Conservation (phyloP, 2,797 vertebrate genomes). For the Halcyon smyrnensis region DNA sequence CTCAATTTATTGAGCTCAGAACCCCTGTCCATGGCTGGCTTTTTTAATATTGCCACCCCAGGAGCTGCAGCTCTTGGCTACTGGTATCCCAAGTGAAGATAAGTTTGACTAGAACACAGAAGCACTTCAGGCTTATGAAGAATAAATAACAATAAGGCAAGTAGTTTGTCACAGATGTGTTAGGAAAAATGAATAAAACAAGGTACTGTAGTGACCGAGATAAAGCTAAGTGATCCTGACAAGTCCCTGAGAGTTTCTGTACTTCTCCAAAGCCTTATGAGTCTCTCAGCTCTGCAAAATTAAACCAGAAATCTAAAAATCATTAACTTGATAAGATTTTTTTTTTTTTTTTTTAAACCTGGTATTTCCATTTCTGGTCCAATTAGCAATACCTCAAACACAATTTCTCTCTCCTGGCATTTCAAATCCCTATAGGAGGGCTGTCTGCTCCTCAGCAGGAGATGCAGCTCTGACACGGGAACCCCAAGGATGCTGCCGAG, state of each 20-base stretch:
- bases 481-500: background rate
- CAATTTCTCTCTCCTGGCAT: background rate
- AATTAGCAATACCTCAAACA: background rate
- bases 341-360: background rate
- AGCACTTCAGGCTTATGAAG: background rate
- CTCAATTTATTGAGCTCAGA: background rate
- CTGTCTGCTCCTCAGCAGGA: background rate
- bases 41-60: background rate
- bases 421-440: background rate
- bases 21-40: fast-evolving
- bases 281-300: background rate
- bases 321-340: background rate
- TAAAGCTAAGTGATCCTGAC: background rate
- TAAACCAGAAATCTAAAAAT: background rate
- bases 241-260: background rate
- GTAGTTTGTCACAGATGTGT: background rate
- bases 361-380: background rate
- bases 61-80: background rate
- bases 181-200: background rate
- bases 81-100: fast-evolving
- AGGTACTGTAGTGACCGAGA: background rate
- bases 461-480: fast-evolving
- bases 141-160: background rate
- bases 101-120: too few relatives aligned
- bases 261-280: background rate